Conservation (phyloP, 2,113 vertebrate species). For the Buteo buteo region DNA sequence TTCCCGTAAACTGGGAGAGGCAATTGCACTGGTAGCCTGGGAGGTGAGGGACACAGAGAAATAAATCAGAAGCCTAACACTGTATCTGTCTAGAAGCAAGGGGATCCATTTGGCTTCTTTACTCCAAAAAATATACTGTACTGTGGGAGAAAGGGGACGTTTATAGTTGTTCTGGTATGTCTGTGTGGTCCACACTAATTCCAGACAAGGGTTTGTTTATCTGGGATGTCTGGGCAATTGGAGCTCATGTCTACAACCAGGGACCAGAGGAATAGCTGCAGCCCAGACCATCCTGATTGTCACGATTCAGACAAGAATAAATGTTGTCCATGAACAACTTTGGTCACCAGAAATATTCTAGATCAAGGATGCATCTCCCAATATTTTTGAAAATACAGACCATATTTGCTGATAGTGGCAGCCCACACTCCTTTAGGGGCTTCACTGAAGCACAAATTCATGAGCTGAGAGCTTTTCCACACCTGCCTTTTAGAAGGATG, state of each 20-base stretch:
- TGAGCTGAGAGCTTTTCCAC: not conserved
- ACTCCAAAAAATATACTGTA: not conserved
- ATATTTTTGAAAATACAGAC: not conserved
- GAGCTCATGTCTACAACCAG: not conserved
- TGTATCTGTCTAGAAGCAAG: not conserved
- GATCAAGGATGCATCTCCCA: not conserved
- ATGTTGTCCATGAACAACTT: not conserved
- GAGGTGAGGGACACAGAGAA: conserved; percentile 14
- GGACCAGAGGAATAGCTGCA: not conserved
- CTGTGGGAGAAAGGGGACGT: not conserved
- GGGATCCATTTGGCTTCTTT: not conserved
- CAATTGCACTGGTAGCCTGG: conserved; percentile 93
- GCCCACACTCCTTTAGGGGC: not conserved
- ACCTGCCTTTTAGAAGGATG: not conserved
- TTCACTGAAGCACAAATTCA: not conserved
- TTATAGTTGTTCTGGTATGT: not conserved
- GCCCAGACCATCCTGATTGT: not conserved
- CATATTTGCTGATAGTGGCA: not conserved
- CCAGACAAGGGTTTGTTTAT: not conserved
- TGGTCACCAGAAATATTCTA: not conserved
- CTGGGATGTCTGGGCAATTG: not conserved
- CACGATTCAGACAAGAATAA: not conserved
- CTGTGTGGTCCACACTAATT: not conserved
- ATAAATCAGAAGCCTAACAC: not conserved
- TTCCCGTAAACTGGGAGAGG: conserved; percentile 87